Conservation (phyloP, 2,888 invertebrate genomes). For the Andrena camellia region DNA sequence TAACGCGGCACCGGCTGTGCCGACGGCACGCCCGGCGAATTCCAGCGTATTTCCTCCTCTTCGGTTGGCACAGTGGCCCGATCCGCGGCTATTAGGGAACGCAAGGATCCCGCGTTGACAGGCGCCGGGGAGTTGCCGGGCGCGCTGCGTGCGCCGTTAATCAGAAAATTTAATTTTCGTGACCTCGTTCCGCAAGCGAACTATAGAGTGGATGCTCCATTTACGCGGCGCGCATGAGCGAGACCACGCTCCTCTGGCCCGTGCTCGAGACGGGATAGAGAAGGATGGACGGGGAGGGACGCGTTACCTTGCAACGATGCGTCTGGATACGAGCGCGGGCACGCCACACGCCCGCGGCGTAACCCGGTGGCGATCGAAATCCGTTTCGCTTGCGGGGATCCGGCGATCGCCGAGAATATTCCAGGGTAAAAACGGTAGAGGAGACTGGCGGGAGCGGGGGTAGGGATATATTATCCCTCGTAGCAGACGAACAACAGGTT, state of each 20-base stretch:
- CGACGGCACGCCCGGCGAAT: conserved; percentile 48
- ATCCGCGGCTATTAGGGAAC: conserved; percentile 25
- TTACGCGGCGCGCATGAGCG: conserved; percentile 79
- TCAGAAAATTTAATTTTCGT: conserved; percentile 84
- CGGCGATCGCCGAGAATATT: conserved; percentile 14
- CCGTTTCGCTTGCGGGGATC: background rate
- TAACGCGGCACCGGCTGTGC: conserved; percentile 49
- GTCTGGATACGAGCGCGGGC: conserved; percentile 48
- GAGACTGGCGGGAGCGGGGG: background rate
- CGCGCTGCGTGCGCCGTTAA: conserved; percentile 77
- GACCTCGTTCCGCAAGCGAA: conserved; percentile 83
- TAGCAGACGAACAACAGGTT: conserved; percentile 50
- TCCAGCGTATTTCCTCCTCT: conserved; percentile 20
- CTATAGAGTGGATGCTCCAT: conserved; percentile 80
- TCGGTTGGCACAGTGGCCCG: background rate
- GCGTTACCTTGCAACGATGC: conserved; percentile 54
- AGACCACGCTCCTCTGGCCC: conserved; percentile 21
- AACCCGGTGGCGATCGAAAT: conserved; percentile 13
- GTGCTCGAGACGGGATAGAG: conserved; percentile 37
- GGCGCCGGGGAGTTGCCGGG: conserved; percentile 49
- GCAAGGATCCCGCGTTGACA: conserved; percentile 39
- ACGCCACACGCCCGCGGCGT: background rate
- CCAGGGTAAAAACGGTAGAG: background rate
- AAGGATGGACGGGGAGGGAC: conserved; percentile 25
- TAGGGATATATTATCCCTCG: conserved; percentile 40